These are phyloP conservation scores for Ostrea edulis DNA, from an alignment of 1,140 invertebrate species.

Conservation along the genomic window DNA sequence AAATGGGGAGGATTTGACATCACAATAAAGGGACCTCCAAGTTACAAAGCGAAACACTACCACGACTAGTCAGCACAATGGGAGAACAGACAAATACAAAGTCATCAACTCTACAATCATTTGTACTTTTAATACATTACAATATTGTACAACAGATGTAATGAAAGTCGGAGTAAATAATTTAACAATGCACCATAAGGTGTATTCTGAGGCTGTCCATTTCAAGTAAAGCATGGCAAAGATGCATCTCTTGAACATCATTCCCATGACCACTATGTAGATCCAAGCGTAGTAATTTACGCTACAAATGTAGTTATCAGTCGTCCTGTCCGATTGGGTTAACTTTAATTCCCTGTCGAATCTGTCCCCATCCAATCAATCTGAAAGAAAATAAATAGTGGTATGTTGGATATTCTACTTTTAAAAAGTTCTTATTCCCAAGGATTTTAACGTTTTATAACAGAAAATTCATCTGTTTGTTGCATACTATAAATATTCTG, in stretches of 20 bases:
- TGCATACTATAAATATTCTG: too few species aligned
- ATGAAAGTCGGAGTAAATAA: neutral
- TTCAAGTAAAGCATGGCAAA: neutral
- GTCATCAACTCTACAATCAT: neutral
- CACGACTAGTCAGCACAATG: too few species aligned
- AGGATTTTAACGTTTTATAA: too few species aligned
- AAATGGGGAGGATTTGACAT: too few species aligned
- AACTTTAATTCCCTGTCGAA: constrained; percentile 73
- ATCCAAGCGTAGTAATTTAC: neutral
- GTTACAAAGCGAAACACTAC: too few species aligned
- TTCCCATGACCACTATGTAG: neutral
- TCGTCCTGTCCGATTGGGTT: constrained; percentile 63
- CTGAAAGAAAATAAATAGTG: constrained; percentile 59
- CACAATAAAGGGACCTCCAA: too few species aligned
- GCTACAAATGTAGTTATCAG: constrained; percentile 11
- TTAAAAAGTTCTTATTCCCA: too few species aligned
- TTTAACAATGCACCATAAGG: constrained; percentile 21
- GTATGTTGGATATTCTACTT: too few species aligned
- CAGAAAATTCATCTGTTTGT: too few species aligned
- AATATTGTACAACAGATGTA: constrained; percentile 21
- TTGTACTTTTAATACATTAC: neutral
- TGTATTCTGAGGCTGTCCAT: neutral
- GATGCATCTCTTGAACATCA: neutral
- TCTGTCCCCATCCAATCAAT: constrained; percentile 77
- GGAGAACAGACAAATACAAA: neutral